Evolutionary conservation across 92 coral and sea anemone genomes (phyloP).

Genomic region (Epizoanthus scotinus): DNA sequence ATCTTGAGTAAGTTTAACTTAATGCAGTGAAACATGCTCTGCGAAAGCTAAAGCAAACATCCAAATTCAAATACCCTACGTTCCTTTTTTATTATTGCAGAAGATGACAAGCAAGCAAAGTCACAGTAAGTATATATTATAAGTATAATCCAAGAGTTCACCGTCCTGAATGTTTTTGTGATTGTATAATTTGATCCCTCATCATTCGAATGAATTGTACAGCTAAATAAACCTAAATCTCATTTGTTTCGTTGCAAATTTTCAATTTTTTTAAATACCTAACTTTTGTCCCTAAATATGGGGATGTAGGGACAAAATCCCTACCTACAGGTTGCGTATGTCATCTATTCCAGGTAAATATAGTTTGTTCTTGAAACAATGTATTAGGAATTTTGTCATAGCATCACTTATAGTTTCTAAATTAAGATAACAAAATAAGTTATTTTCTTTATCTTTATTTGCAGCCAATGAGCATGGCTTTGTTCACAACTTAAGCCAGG

Average conservation of each 20-base stretch:
- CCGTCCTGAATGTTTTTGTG: too few relatives aligned
- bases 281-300: too few relatives aligned
- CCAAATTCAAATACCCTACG: not conserved
- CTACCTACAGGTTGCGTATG: conserved; percentile 3
- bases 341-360: conserved; percentile 7
- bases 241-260: too few relatives aligned
- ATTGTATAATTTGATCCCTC: too few relatives aligned
- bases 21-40: conserved; percentile 9
- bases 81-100: too few relatives aligned
- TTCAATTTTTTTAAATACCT: too few relatives aligned
- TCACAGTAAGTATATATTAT: too few relatives aligned
- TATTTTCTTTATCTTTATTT: conserved; percentile 1
- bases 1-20: conserved; percentile 7
- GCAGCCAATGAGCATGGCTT: not conserved
- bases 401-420: conserved; percentile 3
- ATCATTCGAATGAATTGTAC: too few relatives aligned
- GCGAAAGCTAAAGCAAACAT: conserved; percentile 6
- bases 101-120: too few relatives aligned
- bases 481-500: not conserved
- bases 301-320: not conserved
- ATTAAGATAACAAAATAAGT: not conserved
- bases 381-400: not conserved
- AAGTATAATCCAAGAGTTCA: too few relatives aligned
- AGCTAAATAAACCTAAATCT: too few relatives aligned
- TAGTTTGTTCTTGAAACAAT: conserved; percentile 1